Evolutionary conservation across 2,113 vertebrate genomes (phyloP).

Genomic region (Zosterops japonicus): DNA sequence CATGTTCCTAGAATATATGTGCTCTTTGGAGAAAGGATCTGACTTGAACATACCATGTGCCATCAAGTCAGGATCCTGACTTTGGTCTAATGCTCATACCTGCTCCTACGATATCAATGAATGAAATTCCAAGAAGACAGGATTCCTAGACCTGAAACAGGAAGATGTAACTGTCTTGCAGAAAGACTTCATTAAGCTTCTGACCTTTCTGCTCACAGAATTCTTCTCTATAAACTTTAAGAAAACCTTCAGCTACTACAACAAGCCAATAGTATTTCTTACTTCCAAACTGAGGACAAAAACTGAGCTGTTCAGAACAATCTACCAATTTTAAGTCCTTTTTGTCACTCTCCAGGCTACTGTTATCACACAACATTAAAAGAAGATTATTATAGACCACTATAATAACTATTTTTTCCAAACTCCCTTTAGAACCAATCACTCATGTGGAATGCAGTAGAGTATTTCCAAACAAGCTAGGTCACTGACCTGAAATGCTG

Average conservation of each 20-base stretch:
- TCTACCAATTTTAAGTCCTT: neutral
- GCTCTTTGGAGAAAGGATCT: neutral
- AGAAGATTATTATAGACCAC: neutral
- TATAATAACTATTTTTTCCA: neutral
- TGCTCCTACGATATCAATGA: neutral
- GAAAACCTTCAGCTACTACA: neutral
- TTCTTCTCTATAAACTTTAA: neutral
- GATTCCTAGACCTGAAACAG: neutral
- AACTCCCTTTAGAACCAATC: neutral
- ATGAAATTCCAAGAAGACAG: neutral
- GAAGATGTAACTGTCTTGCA: neutral
- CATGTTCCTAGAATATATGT: neutral
- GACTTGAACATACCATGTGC: neutral
- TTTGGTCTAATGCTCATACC: neutral
- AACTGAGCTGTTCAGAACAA: neutral
- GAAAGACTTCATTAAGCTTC: neutral
- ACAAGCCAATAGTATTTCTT: neutral
- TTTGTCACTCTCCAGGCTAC: neutral
- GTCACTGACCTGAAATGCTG: neutral
- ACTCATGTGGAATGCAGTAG: neutral
- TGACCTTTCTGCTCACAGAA: neutral
- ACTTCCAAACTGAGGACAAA: neutral
- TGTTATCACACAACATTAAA: neutral
- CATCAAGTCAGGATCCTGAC: neutral
- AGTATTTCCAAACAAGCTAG: conserved; percentile 19